phyloP scores from a whole-genome alignment of 1,140 invertebrate genomes.

The Aradophagus sp. region DNA sequence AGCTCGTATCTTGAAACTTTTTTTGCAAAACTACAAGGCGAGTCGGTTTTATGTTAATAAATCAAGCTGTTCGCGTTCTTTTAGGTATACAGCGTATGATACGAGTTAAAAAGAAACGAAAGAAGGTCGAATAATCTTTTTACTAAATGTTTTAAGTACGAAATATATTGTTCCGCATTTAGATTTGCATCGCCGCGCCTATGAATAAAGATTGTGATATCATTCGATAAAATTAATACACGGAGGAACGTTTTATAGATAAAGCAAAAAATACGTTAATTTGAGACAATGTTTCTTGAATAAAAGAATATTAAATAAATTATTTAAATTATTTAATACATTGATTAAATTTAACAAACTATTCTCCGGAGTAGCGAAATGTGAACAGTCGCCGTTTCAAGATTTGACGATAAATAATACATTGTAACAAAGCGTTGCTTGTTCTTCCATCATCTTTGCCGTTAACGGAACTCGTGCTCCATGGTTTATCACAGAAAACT shows the following conservation, averaged over 20 bases:
- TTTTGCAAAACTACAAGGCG: slow-evolving; percentile 1
- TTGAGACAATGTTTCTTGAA: no score
- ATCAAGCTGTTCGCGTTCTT: slow-evolving; percentile 7
- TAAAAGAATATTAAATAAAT: no score
- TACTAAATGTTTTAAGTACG: slow-evolving; percentile 27
- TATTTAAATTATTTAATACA: no score
- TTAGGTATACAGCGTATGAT: slow-evolving; percentile 15
- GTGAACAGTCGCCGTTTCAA: slow-evolving; percentile 24
- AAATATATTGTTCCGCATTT: slow-evolving; percentile 36
- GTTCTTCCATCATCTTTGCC: slow-evolving; percentile 34
- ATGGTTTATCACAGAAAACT: slow-evolving; percentile 42
- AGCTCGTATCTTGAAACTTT: background rate
- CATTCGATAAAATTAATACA: slow-evolving; percentile 40
- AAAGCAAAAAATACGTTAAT: no score
- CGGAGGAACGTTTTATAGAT: no score
- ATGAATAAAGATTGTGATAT: slow-evolving; percentile 46
- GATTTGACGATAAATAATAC: slow-evolving; percentile 44
- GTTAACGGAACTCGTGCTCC: slow-evolving; percentile 14
- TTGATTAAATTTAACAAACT: no score
- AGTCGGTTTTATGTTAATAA: slow-evolving; percentile 14
- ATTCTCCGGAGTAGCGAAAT: no score
- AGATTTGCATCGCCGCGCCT: slow-evolving; percentile 18
- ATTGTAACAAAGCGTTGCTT: slow-evolving; percentile 45
- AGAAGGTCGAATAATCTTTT: slow-evolving; percentile 33
- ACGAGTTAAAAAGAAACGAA: slow-evolving; percentile 17